Evolutionary conservation across 2,113 vertebrate species (phyloP).

Genomic region (Sakesphorus luctuosus): DNA sequence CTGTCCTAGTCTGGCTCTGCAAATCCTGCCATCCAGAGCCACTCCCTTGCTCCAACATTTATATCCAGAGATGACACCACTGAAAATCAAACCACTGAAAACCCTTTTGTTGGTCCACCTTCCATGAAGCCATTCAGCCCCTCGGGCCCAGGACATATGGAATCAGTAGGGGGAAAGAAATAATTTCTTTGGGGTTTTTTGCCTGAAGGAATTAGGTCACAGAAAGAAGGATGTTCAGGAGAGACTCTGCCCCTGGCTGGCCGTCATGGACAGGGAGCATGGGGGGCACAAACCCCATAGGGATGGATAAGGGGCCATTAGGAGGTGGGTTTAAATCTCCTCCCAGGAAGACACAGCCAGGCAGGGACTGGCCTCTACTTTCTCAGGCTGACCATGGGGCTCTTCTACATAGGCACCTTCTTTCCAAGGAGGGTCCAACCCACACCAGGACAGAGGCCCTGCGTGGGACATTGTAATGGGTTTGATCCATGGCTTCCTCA

Average conservation of each 20-base stretch:
- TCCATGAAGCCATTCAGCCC: neutral
- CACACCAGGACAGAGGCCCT: neutral
- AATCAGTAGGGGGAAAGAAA: neutral
- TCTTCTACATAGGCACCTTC: neutral
- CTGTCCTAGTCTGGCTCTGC: neutral
- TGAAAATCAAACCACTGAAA: neutral
- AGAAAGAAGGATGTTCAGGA: neutral
- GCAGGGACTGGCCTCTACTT: neutral
- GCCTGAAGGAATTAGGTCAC: fast-evolving
- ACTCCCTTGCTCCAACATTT: neutral
- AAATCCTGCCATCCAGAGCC: neutral
- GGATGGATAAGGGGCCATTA: fast-evolving
- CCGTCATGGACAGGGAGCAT: fast-evolving
- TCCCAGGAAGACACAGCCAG: no score
- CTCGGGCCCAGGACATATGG: neutral
- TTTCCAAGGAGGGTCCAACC: neutral
- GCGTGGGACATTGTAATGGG: no score
- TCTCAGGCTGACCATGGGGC: fast-evolving
- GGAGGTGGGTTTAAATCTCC: neutral
- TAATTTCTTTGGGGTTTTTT: neutral
- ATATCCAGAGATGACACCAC: neutral
- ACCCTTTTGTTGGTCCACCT: neutral
- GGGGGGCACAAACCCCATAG: neutral
- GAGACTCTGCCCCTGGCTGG: neutral
- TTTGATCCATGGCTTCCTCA: no score